Conservation (phyloP, 2,888 invertebrate genomes). For the Lissonota sp. region DNA sequence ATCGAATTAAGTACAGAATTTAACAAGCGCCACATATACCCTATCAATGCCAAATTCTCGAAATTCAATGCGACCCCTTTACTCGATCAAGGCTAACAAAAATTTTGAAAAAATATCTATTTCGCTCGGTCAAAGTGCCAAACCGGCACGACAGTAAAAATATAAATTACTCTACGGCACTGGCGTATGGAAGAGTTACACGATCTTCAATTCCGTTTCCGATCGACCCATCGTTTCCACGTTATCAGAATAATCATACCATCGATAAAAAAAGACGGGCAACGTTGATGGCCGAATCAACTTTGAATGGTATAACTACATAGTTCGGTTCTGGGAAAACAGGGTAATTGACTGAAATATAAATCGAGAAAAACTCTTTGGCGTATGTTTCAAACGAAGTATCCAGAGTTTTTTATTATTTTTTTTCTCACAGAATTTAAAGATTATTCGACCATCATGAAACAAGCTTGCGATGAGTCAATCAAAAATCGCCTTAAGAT, state of each 20-base stretch:
- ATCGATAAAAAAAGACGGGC: constrained; percentile 18
- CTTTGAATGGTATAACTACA: constrained; percentile 5
- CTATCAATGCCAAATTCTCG: constrained; percentile 43
- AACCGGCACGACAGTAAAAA: constrained; percentile 73
- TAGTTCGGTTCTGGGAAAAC: constrained; percentile 21
- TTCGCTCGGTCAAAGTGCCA: constrained; percentile 50
- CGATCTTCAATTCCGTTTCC: constrained; percentile 1
- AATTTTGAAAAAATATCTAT: constrained; percentile 35
- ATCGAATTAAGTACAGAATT: constrained; percentile 29
- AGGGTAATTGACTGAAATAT: constrained; percentile 8
- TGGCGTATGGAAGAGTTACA: constrained; percentile 27
- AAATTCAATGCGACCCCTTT: constrained; percentile 60
- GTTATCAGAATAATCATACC: constrained; percentile 20
- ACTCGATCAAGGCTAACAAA: constrained; percentile 29
- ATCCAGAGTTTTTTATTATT: not conserved
- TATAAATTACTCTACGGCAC: constrained; percentile 15
- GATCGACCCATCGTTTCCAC: constrained; percentile 4
- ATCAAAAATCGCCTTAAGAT: constrained; percentile 19
- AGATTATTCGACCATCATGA: constrained; percentile 26
- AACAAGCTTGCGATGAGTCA: constrained; percentile 5
- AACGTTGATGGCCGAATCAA: constrained; percentile 21
- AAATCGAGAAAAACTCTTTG: not conserved
- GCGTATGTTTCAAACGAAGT: not conserved
- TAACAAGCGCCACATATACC: constrained; percentile 63
- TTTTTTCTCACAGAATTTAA: constrained; percentile 33